Evolutionary conservation across 2,113 vertebrate species (phyloP).

Genomic region (Catagonus wagneri): DNA sequence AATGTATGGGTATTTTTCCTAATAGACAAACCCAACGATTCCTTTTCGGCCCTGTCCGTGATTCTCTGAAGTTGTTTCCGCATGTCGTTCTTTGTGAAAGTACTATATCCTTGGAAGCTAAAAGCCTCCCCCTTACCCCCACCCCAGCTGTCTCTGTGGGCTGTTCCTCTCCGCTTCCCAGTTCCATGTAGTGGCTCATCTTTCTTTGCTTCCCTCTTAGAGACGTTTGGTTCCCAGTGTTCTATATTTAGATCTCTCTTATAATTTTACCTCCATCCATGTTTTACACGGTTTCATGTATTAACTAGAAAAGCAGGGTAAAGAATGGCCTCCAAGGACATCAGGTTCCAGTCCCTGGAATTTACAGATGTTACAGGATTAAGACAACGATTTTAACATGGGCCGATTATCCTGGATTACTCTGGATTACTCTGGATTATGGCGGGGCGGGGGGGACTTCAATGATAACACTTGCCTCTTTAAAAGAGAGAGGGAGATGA

Average conservation of each 20-base stretch:
- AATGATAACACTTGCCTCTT: neutral
- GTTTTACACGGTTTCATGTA: neutral
- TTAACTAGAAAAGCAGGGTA: neutral
- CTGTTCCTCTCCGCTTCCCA: neutral
- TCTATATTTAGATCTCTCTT: neutral
- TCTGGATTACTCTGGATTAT: neutral
- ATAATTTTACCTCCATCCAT: neutral
- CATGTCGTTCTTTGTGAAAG: neutral
- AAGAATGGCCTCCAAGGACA: neutral
- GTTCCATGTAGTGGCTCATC: neutral
- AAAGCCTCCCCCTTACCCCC: rapidly evolving
- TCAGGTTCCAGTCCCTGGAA: neutral
- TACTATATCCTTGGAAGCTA: neutral
- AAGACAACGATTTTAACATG: neutral
- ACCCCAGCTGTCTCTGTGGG: neutral
- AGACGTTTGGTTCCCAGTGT: neutral
- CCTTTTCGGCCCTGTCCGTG: neutral
- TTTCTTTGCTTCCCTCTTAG: neutral
- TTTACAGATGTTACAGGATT: neutral
- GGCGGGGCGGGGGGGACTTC: neutral
- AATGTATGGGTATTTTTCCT: neutral
- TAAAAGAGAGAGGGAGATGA: neutral
- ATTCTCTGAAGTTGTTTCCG: neutral
- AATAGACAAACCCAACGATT: neutral
- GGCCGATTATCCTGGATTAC: neutral